Evolutionary conservation across 2,113 vertebrate genomes (phyloP).

Genomic region (Melanerpes formicivorus): DNA sequence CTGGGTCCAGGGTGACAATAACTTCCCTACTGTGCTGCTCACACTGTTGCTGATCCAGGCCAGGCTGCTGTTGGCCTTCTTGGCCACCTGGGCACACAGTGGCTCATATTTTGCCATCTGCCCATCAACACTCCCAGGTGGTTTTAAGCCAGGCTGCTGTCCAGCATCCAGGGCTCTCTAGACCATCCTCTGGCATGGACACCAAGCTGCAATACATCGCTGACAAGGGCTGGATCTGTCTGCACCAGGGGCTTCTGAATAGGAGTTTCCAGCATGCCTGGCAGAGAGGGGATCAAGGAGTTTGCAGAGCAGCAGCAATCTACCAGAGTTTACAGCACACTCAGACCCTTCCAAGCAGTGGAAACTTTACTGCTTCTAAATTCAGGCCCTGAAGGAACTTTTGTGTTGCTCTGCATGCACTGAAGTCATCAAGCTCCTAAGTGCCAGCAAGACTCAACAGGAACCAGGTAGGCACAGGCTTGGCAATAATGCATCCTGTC

Average conservation of each 20-base stretch:
- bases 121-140: too few species aligned
- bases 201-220: background rate
- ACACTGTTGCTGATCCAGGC: too few species aligned
- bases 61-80: too few species aligned
- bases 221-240: background rate
- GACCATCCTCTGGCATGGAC: background rate
- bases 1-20: too few species aligned
- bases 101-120: too few species aligned
- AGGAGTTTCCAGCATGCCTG: background rate
- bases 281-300: background rate
- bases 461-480: background rate
- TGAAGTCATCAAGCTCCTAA: rapidly evolving
- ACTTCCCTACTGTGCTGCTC: too few species aligned
- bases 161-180: background rate
- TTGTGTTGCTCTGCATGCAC: rapidly evolving
- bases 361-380: background rate
- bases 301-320: background rate
- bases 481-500: background rate
- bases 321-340: background rate
- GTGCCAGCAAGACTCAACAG: background rate
- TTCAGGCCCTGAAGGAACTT: background rate
- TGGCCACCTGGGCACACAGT: too few species aligned
- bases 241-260: rapidly evolving
- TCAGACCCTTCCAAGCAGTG: background rate
- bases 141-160: too few species aligned